Evolutionary conservation across 2,113 vertebrate species (phyloP).

Genomic region (Marcusenius ussheri): DNA sequence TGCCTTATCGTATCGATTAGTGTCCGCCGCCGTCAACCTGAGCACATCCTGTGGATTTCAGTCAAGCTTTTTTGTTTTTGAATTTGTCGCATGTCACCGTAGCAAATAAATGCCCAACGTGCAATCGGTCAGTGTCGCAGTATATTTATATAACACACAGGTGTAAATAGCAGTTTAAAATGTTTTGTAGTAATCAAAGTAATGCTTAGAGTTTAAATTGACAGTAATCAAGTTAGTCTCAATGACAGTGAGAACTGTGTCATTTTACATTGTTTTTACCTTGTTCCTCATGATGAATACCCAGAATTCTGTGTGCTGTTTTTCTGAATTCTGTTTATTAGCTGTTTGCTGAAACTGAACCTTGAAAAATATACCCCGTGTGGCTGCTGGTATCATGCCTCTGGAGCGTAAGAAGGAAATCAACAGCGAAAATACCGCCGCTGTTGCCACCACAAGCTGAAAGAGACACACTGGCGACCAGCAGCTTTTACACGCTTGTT

Average conservation of each 20-base stretch:
- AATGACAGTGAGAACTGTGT: not conserved
- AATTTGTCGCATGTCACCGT: not conserved
- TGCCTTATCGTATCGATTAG: conserved; percentile 38
- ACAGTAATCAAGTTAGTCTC: not conserved
- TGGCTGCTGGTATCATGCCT: not conserved
- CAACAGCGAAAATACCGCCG: not conserved
- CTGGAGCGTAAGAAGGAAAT: not conserved
- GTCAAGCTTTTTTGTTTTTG: conserved; percentile 24
- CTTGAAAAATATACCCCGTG: not conserved
- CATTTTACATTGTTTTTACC: not conserved
- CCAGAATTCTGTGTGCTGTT: not conserved
- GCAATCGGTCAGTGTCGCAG: conserved; percentile 8
- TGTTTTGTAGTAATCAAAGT: not conserved
- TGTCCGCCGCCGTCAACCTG: conserved; percentile 26
- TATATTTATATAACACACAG: not conserved
- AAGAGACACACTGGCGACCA: conserved; percentile 29
- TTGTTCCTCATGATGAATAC: not conserved
- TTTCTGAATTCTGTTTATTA: not conserved
- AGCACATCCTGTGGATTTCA: conserved; percentile 26
- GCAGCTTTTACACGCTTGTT: conserved; percentile 39
- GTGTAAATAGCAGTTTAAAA: not conserved
- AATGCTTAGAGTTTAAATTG: not conserved
- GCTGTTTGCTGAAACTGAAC: not conserved
- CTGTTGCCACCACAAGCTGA: conserved; percentile 38
- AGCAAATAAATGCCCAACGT: conserved; percentile 13